Evolutionary conservation across 2,797 vertebrate species (phyloP), one percentile per base, ranked within the genome.

Genomic region (Prunella strophiata): DNA sequence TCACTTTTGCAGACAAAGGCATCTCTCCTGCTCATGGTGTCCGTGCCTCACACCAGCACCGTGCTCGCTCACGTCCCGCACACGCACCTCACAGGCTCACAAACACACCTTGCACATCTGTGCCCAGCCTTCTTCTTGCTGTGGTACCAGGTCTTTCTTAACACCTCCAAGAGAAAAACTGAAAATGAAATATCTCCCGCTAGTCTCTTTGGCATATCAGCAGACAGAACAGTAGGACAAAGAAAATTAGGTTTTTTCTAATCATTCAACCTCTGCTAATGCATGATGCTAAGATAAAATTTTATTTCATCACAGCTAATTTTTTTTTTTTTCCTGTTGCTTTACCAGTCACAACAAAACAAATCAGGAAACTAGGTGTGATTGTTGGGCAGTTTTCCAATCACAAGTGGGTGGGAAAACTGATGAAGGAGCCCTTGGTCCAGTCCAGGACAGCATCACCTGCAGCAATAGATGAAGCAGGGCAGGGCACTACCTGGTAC

Each of bases 201-300:
- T 36, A 91, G 82, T 95, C 54, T 85, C 58, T 91, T 78, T 70
- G 68, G 51, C 58, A 26, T 74, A 79, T 87, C 91, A 89, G 77
- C 83, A 96, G 59, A 51, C 57, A 72, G 59, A 40, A 40, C 22
- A 62, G 73, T 38, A 45, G 80, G 32, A 79, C 90, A 96, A 78
- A 96, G 71, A 89, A 96, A 85, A 72, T 48, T 57, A 63, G 73
- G 0, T 27, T 96, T 96, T 70, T 86, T 91, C 76, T 93, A 92
- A 95, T 96, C 86, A 93, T 94, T 96, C 89, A 93, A 67, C 40
- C 81, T 54, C 86, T 93, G 90, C 90, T 97, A 96, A 95, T 94
- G 80, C 32, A 80, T 67, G 32, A 57, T 88, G 68, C 88, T 93
- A 88, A 92, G 89, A 96, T 88, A 94, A 95, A 19, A 63, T 57